phyloP scores from a whole-genome alignment of 2,113 vertebrate species.

The Cephalopterus ornatus region DNA sequence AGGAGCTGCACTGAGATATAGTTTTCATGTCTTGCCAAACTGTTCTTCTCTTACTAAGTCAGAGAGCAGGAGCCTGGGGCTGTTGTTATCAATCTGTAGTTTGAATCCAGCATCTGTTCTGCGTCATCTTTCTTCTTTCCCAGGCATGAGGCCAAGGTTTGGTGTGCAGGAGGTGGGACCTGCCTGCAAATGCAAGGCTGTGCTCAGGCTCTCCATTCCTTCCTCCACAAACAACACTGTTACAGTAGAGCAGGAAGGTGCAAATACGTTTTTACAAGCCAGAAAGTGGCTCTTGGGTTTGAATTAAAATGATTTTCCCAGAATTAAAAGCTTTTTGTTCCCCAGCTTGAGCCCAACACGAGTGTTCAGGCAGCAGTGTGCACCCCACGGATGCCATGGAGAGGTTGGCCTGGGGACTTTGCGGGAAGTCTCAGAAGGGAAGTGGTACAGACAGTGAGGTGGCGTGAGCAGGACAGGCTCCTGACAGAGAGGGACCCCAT shows the following conservation, averaged over 20 bases:
- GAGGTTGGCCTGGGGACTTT: not conserved
- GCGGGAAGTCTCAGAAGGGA: rapidly evolving
- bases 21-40: not conserved
- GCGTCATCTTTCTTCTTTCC: not conserved
- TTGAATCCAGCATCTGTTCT: constrained; percentile 34
- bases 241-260: not conserved
- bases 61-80: not conserved
- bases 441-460: not conserved
- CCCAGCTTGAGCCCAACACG: not conserved
- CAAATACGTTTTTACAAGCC: not conserved
- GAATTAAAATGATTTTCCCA: not conserved
- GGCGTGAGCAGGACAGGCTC: not conserved
- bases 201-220: not conserved
- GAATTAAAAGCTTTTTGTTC: not conserved
- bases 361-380: not conserved
- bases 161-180: constrained; percentile 9
- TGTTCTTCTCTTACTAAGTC: not conserved
- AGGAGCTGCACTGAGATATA: not conserved
- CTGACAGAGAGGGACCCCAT: not conserved
- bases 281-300: not conserved
- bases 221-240: not conserved
- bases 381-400: not conserved
- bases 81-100: constrained; percentile 15
- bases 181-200: not conserved
- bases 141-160: not conserved